A percentile compares a stretch with the other conserved stretches of the same genome.
These are phyloP conservation scores for Drosophila conformis DNA, from an alignment of 2,888 invertebrate species.

Conservation along the genomic window DNA sequence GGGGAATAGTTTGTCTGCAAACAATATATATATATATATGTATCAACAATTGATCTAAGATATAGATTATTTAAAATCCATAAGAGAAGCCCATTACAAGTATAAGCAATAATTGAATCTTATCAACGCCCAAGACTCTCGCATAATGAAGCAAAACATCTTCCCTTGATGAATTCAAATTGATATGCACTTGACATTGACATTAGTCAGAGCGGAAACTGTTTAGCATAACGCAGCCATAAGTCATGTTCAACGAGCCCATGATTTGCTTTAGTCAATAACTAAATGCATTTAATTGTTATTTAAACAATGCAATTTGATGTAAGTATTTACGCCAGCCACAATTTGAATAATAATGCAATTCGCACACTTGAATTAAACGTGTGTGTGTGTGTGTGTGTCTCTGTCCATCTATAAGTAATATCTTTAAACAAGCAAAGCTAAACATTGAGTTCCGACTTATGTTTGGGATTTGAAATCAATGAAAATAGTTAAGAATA, in stretches of 20 bases:
- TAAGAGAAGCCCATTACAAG: not conserved
- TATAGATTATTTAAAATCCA: not conserved
- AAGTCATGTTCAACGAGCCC: constrained; percentile 39
- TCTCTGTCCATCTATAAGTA: not conserved
- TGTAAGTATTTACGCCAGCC: constrained; percentile 7
- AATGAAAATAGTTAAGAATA: not conserved
- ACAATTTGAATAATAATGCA: constrained; percentile 14
- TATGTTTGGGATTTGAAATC: not conserved
- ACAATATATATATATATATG: not conserved
- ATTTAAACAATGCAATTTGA: constrained; percentile 51
- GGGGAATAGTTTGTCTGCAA: not conserved
- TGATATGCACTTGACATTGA: constrained; percentile 24
- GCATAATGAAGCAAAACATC: not conserved
- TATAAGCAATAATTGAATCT: not conserved
- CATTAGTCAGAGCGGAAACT: constrained; percentile 55
- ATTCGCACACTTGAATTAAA: constrained; percentile 64
- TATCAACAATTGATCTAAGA: not conserved
- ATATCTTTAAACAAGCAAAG: not conserved
- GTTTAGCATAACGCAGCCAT: constrained; percentile 50
- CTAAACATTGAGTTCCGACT: not conserved
- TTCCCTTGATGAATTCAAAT: constrained; percentile 18
- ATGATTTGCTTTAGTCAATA: constrained; percentile 47
- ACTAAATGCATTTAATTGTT: constrained; percentile 57
- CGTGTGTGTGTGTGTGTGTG: not conserved
- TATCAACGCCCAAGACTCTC: not conserved